phyloP scores from a whole-genome alignment of 2,888 invertebrate species.

The Dynastes maya region DNA sequence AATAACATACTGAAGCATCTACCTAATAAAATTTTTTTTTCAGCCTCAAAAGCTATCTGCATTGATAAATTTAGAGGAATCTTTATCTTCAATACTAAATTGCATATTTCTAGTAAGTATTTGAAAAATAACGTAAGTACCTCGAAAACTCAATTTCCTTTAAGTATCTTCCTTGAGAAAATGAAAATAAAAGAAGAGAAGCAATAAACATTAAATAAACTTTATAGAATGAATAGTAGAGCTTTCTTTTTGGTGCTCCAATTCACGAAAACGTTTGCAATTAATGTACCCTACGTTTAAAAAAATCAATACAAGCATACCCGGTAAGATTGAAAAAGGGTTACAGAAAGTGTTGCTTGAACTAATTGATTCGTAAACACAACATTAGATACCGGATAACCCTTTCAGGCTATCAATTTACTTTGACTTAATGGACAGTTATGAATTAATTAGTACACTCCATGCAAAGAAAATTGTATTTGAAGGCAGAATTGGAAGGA shows the following conservation, averaged over 20 bases:
- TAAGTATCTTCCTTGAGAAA: no score
- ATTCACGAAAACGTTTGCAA: neutral
- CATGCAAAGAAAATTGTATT: slow-evolving; percentile 32
- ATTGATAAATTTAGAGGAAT: no score
- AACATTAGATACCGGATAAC: slow-evolving; percentile 40
- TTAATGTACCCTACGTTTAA: neutral
- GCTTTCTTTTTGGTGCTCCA: neutral
- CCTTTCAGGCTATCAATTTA: slow-evolving; percentile 43
- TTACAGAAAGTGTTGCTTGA: slow-evolving; percentile 36
- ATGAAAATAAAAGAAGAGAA: no score
- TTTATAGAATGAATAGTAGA: no score
- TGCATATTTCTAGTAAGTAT: no score
- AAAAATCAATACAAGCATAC: slow-evolving; percentile 9
- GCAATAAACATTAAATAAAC: no score
- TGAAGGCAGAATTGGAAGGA: neutral
- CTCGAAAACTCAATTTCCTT: no score
- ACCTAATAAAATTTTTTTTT: no score
- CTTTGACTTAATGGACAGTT: slow-evolving; percentile 44
- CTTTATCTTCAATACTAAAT: no score
- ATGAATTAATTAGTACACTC: slow-evolving; percentile 38
- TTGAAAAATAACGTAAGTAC: no score
- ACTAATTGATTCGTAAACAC: slow-evolving; percentile 44
- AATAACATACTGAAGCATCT: no score
- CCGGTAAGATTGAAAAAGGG: slow-evolving; percentile 17
- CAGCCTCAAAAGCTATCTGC: no score